Evolutionary conservation across 2,113 vertebrate genomes (phyloP), one percentile per base, ranked within the genome.

Genomic region (Melanocharis versteri): DNA sequence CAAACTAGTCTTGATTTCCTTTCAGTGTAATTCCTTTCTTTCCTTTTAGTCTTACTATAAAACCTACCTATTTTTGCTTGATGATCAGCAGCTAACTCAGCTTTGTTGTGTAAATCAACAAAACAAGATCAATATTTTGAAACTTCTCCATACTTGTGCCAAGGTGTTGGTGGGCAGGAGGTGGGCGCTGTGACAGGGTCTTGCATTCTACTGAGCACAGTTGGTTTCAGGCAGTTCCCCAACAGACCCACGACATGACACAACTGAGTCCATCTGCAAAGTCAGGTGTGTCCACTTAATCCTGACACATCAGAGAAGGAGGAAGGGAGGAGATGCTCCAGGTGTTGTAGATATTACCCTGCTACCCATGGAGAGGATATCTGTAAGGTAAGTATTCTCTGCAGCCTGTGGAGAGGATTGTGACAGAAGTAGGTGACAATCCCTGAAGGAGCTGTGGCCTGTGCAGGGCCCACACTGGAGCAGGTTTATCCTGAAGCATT

Each of bases 181-280:
- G 2, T 23, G 19, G 24, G 23, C 15, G 56, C 21, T 78, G 51
- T 64, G 23, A 23, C 50, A 15, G 10, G 23, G 17, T 18, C 37
- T 81, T 88, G 5, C 3, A 13, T 7, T 1, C 0, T 4, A 11
- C 20, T 4, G 13, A n/a, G 11, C 24, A 8, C 7, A 75, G 16
- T 4, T 57, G 15, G 7, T 78, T 73, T 19, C 66, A 39, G 27
- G 7, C 27, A 31, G 11, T 12, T 89, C 15, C 8, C 3, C 56
- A 57, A 4, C 16, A 86, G 40, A n/a, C 3, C 20, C 53, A n/a
- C 13, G 39, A 6, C 4, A 15, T 7, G 42, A 26, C 5, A 28
- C 13, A 76, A 12, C 23, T 1, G 4, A 61, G 23, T 5, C 10
- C 27, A 30, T 27, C 19, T 62, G 71, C 44, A 62, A 69, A 33